Conservation (phyloP, 2,797 vertebrate species). For the Hippocampus kuda region DNA sequence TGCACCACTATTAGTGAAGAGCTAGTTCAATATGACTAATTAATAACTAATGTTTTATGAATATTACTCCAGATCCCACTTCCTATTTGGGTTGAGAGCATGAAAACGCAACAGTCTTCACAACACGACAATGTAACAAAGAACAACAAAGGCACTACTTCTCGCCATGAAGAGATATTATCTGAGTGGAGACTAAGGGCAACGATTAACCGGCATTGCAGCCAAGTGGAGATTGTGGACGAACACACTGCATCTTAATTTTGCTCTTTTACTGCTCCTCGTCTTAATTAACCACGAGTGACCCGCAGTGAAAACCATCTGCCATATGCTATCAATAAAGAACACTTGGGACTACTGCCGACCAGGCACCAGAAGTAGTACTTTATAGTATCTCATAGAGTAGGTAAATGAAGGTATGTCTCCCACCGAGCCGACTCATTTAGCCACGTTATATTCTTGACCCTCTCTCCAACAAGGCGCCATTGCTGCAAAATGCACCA, state of each 20-base stretch:
- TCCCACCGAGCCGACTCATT: not conserved
- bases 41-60: not conserved
- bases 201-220: not conserved
- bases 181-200: not conserved
- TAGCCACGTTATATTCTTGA: not conserved
- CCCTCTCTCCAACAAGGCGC: not conserved
- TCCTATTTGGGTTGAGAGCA: too few species aligned
- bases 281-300: too few species aligned
- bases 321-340: not conserved
- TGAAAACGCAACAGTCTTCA: not conserved
- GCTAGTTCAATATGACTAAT: not conserved
- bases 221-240: not conserved
- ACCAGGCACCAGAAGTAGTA: too few species aligned
- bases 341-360: not conserved
- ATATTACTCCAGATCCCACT: not conserved
- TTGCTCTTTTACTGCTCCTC: not conserved
- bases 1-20: too few species aligned
- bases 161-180: not conserved
- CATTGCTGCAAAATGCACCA: conserved; percentile 16
- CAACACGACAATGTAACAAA: not conserved
- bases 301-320: too few species aligned
- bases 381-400: too few species aligned
- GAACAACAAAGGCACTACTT: not conserved
- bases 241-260: not conserved
- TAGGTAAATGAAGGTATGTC: too few species aligned